phyloP scores from a whole-genome alignment of 2,797 vertebrate genomes.

The Cossypha heuglini region DNA sequence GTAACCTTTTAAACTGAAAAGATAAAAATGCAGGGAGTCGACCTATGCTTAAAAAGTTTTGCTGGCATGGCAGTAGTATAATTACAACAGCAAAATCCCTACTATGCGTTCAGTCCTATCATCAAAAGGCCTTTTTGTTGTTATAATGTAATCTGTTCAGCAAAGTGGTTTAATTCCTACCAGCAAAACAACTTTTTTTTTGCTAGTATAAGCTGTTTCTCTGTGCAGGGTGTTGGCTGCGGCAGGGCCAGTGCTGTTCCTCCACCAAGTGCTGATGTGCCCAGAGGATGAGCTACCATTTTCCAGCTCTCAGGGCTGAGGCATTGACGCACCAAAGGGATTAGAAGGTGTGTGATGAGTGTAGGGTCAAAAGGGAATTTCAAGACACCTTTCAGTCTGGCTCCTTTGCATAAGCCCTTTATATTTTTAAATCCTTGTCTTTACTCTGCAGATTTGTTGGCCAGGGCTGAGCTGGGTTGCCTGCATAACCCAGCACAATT shows the following conservation, averaged over 20 bases:
- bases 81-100: conserved; percentile 34
- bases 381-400: not conserved
- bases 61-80: not conserved
- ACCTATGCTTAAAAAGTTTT: conserved; percentile 2
- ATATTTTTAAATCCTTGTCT: not conserved
- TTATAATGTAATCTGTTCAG: conserved; percentile 35
- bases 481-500: not conserved
- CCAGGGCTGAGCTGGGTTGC: not conserved
- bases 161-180: conserved; percentile 40
- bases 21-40: conserved; percentile 22
- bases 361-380: not conserved
- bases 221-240: not conserved
- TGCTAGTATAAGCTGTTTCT: conserved; percentile 43
- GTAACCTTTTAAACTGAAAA: conserved; percentile 19
- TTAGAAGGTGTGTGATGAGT: not conserved
- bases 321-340: not conserved
- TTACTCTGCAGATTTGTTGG: not conserved
- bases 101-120: conserved; percentile 26
- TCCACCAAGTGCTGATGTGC: not conserved
- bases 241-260: not conserved
- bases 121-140: conserved; percentile 54
- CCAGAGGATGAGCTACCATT: not conserved
- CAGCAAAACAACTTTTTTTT: conserved; percentile 40
- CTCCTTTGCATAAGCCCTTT: not conserved
- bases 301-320: not conserved